Evolutionary conservation across 1,140 invertebrate species (phyloP).

Genomic region (Sminthurinus signatus): DNA sequence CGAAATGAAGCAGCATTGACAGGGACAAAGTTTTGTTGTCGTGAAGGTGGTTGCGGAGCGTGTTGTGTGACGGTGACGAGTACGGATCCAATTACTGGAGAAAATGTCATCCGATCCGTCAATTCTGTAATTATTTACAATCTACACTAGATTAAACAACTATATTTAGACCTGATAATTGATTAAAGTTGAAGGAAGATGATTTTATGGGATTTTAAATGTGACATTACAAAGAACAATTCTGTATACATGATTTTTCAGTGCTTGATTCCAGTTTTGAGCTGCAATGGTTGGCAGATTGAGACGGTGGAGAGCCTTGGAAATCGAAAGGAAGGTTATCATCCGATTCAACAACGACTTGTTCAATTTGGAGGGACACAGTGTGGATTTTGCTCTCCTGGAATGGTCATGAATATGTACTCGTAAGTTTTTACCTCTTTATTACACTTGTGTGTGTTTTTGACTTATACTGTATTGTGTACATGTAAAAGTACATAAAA

Average conservation of each 20-base stretch:
- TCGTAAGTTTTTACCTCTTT: conserved; percentile 41
- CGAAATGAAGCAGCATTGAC: conserved; percentile 57
- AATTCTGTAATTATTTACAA: no score
- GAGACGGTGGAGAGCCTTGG: conserved; percentile 51
- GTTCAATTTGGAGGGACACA: conserved; percentile 47
- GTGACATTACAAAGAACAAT: no score
- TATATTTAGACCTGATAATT: no score
- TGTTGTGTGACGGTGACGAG: no score
- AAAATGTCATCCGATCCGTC: no score
- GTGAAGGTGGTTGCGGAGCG: conserved; percentile 54
- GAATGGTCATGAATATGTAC: conserved; percentile 50
- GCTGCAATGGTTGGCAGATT: conserved; percentile 49
- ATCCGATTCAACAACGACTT: conserved; percentile 44
- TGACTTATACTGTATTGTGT: background rate
- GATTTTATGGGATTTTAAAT: no score
- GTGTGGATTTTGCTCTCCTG: conserved; percentile 51
- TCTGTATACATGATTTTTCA: conserved; percentile 18
- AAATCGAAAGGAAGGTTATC: conserved; percentile 46
- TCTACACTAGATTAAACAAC: no score
- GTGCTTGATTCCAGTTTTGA: conserved; percentile 50
- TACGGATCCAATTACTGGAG: no score
- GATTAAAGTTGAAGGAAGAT: no score
- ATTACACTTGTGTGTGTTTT: no score
- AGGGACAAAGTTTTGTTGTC: conserved; percentile 72
- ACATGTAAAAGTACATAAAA: background rate